Conservation (phyloP, 2,888 invertebrate genomes). For the Dynastes grantii region DNA sequence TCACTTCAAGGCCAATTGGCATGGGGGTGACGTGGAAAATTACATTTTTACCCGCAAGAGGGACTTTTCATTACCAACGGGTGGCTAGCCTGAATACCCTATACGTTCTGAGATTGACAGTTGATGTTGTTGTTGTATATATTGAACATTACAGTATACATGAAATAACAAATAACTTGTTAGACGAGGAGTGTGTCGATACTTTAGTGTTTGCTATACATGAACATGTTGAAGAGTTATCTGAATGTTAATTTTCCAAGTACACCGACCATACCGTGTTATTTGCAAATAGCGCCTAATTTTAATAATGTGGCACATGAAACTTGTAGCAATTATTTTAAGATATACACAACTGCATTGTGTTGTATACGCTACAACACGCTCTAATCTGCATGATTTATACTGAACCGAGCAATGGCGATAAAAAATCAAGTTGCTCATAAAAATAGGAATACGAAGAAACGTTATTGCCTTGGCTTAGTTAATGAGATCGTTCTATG, state of each 20-base stretch:
- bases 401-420: slow-evolving; percentile 2
- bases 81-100: too few relatives aligned
- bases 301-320: slow-evolving; percentile 27
- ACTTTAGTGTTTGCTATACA: too few relatives aligned
- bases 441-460: slow-evolving; percentile 36
- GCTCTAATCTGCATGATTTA: slow-evolving; percentile 47
- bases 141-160: too few relatives aligned
- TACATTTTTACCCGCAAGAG: too few relatives aligned
- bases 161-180: too few relatives aligned
- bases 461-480: slow-evolving; percentile 27
- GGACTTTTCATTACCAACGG: too few relatives aligned
- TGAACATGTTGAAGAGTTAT: background rate
- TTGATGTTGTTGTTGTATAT: too few relatives aligned
- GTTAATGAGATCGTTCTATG: slow-evolving; percentile 49
- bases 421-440: slow-evolving; percentile 10
- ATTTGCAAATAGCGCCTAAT: slow-evolving; percentile 23
- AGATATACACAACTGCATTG: slow-evolving; percentile 33
- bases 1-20: too few relatives aligned
- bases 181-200: too few relatives aligned
- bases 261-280: slow-evolving; percentile 15
- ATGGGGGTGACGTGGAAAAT: too few relatives aligned
- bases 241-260: background rate
- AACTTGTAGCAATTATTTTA: slow-evolving; percentile 32
- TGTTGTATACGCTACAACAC: slow-evolving; percentile 31
- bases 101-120: too few relatives aligned